A percentile compares a stretch with the other conserved stretches of the same genome.
Evolutionary conservation across 2,113 vertebrate genomes (phyloP).

Genomic region (Brienomyrus brachyistius): DNA sequence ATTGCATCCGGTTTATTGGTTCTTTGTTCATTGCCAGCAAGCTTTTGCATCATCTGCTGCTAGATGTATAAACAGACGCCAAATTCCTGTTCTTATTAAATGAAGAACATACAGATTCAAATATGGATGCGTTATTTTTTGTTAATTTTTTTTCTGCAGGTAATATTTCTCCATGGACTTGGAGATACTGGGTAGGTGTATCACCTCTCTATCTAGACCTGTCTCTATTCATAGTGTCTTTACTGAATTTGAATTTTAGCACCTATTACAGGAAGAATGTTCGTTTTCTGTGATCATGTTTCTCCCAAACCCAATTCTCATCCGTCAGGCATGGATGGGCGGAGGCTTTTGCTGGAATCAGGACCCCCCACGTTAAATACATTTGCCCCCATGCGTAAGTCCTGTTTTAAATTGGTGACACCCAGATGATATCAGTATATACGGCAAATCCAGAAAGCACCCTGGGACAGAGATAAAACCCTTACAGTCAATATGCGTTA

Average conservation of each 20-base stretch:
- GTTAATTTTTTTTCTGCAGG: constrained; percentile 54
- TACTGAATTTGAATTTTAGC: neutral
- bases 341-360: constrained; percentile 83
- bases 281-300: constrained; percentile 9
- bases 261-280: neutral
- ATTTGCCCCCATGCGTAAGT: constrained; percentile 98
- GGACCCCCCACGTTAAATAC: constrained; percentile 90
- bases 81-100: neutral
- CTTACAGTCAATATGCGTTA: neutral
- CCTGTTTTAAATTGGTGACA: constrained; percentile 4
- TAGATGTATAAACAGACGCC: neutral
- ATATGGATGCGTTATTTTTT: neutral
- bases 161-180: constrained; percentile 95
- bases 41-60: neutral
- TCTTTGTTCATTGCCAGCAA: neutral
- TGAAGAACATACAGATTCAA: neutral
- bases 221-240: neutral
- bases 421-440: neutral
- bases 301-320: neutral
- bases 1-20: neutral
- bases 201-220: neutral
- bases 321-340: constrained; percentile 84
- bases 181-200: constrained; percentile 93
- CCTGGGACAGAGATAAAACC: neutral
- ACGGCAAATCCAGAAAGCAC: neutral